phyloP scores from a whole-genome alignment of 1,140 invertebrate species.

The Cydia amplana region DNA sequence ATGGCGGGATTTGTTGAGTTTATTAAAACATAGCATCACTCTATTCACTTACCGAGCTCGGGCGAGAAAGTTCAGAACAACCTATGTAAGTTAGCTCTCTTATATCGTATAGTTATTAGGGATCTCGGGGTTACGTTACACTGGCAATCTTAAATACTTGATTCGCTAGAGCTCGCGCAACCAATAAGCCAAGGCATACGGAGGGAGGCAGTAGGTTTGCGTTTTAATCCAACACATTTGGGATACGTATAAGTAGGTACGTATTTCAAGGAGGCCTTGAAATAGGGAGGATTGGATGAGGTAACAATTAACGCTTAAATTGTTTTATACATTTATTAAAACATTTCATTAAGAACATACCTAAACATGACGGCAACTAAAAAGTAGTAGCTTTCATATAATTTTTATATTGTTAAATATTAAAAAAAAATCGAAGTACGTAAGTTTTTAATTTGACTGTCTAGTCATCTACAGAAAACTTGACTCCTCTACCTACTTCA shows the following conservation, averaged over 20 bases:
- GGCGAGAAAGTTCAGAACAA: background rate
- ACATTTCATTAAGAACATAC: background rate
- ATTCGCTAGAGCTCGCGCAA: background rate
- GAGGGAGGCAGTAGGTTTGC: background rate
- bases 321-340: background rate
- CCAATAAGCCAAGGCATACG: background rate
- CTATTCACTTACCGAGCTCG: background rate
- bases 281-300: background rate
- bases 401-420: too few relatives aligned
- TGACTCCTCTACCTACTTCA: too few relatives aligned
- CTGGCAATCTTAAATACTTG: background rate
- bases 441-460: too few relatives aligned
- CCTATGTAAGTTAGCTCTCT: background rate
- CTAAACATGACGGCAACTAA: too few relatives aligned
- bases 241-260: background rate
- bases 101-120: background rate
- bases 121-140: background rate
- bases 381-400: too few relatives aligned
- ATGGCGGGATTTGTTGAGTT: constrained; percentile 1
- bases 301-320: background rate
- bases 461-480: too few relatives aligned
- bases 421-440: too few relatives aligned
- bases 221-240: constrained; percentile 29
- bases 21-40: constrained; percentile 9
- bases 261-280: background rate